phyloP scores from a whole-genome alignment of 64 coral and sea anemone genomes.

The Trachythela sp. region DNA sequence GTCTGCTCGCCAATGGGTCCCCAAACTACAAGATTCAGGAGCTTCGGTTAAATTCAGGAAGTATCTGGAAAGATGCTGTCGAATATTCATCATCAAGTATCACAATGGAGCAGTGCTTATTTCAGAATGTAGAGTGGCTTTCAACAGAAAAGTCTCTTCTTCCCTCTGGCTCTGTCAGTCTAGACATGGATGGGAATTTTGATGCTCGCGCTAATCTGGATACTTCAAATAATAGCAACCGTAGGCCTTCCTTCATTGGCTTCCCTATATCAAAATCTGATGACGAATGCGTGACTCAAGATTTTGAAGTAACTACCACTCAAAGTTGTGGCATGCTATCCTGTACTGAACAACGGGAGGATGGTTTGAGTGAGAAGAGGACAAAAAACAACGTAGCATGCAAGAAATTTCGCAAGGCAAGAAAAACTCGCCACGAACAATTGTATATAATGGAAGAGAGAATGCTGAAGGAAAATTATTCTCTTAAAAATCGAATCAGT shows the following conservation, averaged over 20 bases:
- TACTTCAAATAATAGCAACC: not conserved
- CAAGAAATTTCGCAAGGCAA: conserved; percentile 14
- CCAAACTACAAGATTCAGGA: not conserved
- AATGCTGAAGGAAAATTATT: not conserved
- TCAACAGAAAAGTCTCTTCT: not conserved
- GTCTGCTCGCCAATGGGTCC: not conserved
- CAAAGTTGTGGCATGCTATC: not conserved
- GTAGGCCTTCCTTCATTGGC: not conserved
- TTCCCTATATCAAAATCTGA: not conserved
- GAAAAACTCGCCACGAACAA: conserved; percentile 6
- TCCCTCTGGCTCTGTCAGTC: not conserved
- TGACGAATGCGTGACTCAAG: not conserved
- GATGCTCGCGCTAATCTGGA: not conserved
- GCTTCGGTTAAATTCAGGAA: not conserved
- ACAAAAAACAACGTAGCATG: not conserved
- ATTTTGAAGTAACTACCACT: not conserved
- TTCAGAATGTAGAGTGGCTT: not conserved
- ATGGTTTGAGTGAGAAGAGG: not conserved
- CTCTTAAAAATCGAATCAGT: not conserved
- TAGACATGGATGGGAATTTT: not conserved
- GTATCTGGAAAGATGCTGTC: conserved; percentile 11
- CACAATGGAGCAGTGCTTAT: not conserved
- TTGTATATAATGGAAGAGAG: not conserved
- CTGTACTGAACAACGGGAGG: not conserved
- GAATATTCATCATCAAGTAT: not conserved